Evolutionary conservation across 2,888 invertebrate species (phyloP), one percentile per base, ranked within the genome.

Genomic region (Ectropis crepuscularia): DNA sequence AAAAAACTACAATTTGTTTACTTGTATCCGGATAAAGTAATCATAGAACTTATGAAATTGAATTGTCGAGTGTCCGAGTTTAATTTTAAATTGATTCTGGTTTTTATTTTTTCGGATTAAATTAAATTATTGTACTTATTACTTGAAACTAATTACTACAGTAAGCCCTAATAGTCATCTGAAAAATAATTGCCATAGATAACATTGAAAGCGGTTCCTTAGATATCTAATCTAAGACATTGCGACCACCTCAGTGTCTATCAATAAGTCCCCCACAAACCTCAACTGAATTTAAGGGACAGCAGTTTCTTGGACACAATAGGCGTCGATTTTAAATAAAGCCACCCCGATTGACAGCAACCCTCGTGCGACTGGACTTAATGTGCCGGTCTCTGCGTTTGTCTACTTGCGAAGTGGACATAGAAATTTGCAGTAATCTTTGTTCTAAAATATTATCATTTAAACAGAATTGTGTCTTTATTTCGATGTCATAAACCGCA

Each of bases 341-440:
- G 85, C 81, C 82, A 75, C 83, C 86, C 80, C 80, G 79, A 85
- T 86, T 84, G 88, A 85, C 83, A 84, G 80, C 79, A 74, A 76
- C 84, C 82, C 83, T 75, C 74, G 83, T 72, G 7, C 36, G 86
- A 87, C 90, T 91, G 91, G 85, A 88, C 82, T 89, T 92, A 92
- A 92, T 92, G 92, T 90, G 89, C 89, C 79, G 90, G 90, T 89
- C 90, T 77, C 79, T 78, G 85, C 83, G 79, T 82, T 85, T 79
- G 80, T 78, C 68, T 74, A 59, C 55, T 7, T 39, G 46, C 9
- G 55, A n/a, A 46, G 28, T 57, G 74, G 80, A 67, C 12, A 53
- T 61, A 47, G 5, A 42, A 72, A 76, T 6, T 5, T n/a, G 38
- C 61, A 75, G 73, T 28, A 78, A 39, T 51, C 36, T 9, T 6